A percentile compares a stretch with the other conserved stretches of the same genome.
phyloP scores from a whole-genome alignment of 2,797 vertebrate genomes.

The Gallinago nigripennis region DNA sequence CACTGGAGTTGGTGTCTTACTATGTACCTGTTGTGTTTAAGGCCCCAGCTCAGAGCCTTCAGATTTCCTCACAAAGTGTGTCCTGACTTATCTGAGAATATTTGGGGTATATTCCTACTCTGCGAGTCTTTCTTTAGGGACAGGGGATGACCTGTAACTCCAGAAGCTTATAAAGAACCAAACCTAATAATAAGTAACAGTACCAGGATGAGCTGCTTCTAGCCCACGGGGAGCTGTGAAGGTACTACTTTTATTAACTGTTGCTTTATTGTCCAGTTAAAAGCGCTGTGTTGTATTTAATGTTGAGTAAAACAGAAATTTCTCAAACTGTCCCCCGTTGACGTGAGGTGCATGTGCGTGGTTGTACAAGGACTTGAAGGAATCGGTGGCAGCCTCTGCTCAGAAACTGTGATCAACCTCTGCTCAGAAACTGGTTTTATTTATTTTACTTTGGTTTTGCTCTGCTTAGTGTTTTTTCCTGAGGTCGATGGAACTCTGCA shows the following conservation, averaged over 20 bases:
- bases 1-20: neutral
- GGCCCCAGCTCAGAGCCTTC: neutral
- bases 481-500: neutral
- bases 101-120: neutral
- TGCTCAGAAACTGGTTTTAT: neutral
- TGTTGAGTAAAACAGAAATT: neutral
- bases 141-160: neutral
- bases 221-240: neutral
- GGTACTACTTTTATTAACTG: neutral
- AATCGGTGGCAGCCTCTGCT: neutral
- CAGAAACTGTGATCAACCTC: neutral
- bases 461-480: neutral
- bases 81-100: neutral
- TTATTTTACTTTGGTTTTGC: no score
- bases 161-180: neutral
- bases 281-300: neutral
- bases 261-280: neutral
- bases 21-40: neutral
- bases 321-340: neutral
- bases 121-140: neutral
- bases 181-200: neutral
- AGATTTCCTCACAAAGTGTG: neutral
- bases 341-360: accelerated
- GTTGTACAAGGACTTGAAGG: neutral
- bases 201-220: neutral